Base-by-base conservation (phyloP, 2,797 vertebrate genomes). In the Arnoldichthys spilopterus region DNA sequence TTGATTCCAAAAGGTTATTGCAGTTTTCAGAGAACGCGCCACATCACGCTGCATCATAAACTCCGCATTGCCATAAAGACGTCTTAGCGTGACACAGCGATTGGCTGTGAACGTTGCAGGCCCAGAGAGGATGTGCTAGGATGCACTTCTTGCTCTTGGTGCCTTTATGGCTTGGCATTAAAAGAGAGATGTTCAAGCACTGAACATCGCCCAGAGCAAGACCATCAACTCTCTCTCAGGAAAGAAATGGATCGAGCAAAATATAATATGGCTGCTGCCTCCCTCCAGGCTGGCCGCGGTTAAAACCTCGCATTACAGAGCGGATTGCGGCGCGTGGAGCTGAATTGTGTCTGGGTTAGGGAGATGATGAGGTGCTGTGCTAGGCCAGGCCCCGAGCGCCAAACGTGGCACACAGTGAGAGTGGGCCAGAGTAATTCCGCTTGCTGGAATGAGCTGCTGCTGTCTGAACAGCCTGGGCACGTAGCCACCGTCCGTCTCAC, bases 401-500 rank as follows among this genome's bases (percentile, higher is more conserved):
- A 77, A 80, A 79, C 58, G 66, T 79, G 53, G 68, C 63, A 73
- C 40, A 76, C 64, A 91, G 75, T 83, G 85, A 89, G 91, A 83
- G 84, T 78, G 66, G 88, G 89, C 92, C 92, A 93, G 90, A 91
- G 91, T 88, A 90, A 92, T 90, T 90, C 88, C 88, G 91, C 89
- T 86, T 89, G 86, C 92, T 94, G 93, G 87, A 93, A 91, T 91
- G 89, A 93, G 90, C 91, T 91, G 85, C 91, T 87, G 88, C 86
- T 87, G 87, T 86, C 86, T 78, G 89, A 89, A 90, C 84, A 88
- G 86, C 85, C 82, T 51, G 53, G 45, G 56, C 76, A 72, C 62
- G 67, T 2, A 49, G 74, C 82, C 79, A 83, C 64, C 67, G 67
- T 74, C 76, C 51, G 43, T 82, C 73, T 83, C 79, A 69, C 80